A percentile compares a stretch with the other conserved stretches of the same genome.
phyloP scores from a whole-genome alignment of 2,888 invertebrate species.

The Escarpia spicata region DNA sequence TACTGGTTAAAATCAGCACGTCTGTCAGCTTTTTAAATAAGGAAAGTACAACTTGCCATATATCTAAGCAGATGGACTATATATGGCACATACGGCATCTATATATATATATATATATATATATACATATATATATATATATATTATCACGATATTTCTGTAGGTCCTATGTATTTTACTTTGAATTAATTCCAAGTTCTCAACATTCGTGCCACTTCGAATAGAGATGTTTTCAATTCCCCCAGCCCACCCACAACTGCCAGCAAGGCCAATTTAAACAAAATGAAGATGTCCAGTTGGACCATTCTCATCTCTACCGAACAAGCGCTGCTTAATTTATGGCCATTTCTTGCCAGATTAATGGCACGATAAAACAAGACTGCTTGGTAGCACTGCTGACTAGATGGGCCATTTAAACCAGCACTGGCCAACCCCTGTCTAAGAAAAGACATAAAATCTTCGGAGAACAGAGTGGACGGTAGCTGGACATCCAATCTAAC shows the following conservation, averaged over 20 bases:
- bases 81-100: too few species aligned
- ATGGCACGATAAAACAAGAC: neutral
- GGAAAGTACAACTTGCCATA: neutral
- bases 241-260: neutral
- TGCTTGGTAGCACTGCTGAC: neutral
- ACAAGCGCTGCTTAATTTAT: neutral
- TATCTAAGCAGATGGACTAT: neutral
- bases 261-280: neutral
- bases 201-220: neutral
- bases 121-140: too few species aligned
- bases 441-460: neutral
- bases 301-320: neutral
- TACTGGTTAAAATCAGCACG: neutral
- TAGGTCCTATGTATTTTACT: neutral
- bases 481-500: neutral
- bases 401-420: neutral
- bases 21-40: neutral
- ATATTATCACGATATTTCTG: neutral
- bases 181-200: neutral
- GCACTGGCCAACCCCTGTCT: neutral
- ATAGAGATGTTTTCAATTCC: neutral
- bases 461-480: neutral
- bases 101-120: too few species aligned
- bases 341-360: conserved; percentile 4
- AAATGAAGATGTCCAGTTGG: neutral